A percentile compares a stretch with the other conserved stretches of the same genome.
These are phyloP conservation scores for Myopa testacea DNA, from an alignment of 2,888 invertebrate species.

Conservation along the genomic window DNA sequence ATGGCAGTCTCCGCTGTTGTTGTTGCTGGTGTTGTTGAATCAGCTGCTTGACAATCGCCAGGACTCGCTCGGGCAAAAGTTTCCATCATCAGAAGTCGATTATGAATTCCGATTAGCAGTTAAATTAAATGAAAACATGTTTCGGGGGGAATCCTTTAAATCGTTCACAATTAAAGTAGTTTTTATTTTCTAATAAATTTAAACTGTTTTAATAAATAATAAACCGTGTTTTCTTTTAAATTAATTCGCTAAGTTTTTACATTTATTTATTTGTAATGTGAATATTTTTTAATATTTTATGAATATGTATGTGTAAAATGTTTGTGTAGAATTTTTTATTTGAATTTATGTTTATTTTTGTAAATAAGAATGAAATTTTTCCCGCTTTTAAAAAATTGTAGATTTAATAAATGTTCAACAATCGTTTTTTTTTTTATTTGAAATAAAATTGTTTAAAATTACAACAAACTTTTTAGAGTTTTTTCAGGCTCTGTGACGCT, in stretches of 20 bases:
- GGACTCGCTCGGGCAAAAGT: conserved; percentile 52
- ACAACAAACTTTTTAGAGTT: too few species aligned
- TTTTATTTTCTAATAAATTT: not conserved
- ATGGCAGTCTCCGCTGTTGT: not conserved
- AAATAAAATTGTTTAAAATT: too few species aligned
- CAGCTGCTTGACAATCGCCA: conserved; percentile 58
- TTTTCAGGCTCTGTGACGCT: not conserved
- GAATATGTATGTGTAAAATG: too few species aligned
- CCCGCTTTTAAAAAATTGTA: not conserved
- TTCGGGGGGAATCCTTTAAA: not conserved
- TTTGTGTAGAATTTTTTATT: too few species aligned
- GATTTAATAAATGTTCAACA: not conserved
- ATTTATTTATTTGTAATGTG: not conserved
- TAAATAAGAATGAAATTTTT: too few species aligned
- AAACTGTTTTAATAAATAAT: not conserved
- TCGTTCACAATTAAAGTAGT: not conserved
- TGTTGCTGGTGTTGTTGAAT: conserved; percentile 49
- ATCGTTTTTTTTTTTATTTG: too few species aligned
- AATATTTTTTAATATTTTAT: too few species aligned
- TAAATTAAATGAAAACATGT: conserved; percentile 21
- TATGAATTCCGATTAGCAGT: not conserved
- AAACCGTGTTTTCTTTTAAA: not conserved
- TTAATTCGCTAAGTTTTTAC: not conserved
- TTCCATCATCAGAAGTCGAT: not conserved
- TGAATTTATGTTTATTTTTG: too few species aligned